Conservation (phyloP, 2,797 vertebrate species). For the Thunnus albacares region DNA sequence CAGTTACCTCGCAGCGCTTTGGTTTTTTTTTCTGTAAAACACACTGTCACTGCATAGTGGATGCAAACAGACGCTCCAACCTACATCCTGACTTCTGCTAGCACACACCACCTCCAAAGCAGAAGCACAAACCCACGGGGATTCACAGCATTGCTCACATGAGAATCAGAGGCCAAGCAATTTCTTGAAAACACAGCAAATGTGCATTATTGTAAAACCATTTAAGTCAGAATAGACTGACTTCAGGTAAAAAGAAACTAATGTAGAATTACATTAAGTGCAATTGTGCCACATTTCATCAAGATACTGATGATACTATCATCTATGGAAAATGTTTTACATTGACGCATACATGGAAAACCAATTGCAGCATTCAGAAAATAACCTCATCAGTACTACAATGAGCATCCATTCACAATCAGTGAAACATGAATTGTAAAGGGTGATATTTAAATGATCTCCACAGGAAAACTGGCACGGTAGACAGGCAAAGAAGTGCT, state of each 20-base stretch:
- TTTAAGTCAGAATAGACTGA: not conserved
- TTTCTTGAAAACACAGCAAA: slow-evolving; percentile 2
- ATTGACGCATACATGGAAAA: not conserved
- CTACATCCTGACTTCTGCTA: slow-evolving; percentile 13
- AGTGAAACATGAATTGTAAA: not conserved
- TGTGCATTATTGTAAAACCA: not conserved
- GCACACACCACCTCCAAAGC: not conserved
- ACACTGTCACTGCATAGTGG: not conserved
- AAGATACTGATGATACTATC: not conserved
- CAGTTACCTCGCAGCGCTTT: not conserved
- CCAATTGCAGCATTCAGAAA: not conserved
- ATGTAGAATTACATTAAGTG: too few relatives aligned
- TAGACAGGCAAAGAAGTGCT: not conserved
- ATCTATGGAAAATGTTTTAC: not conserved
- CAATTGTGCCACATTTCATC: not conserved
- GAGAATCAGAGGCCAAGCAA: not conserved
- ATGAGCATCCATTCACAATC: slow-evolving; percentile 5
- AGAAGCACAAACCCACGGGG: slow-evolving; percentile 13
- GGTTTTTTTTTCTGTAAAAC: not conserved
- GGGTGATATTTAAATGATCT: not conserved
- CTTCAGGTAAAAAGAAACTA: not conserved
- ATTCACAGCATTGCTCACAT: not conserved
- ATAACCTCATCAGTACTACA: not conserved
- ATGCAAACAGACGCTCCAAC: slow-evolving; percentile 13
- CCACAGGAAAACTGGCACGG: not conserved